These are phyloP conservation scores for Staurois parvus DNA, from an alignment of 2,797 vertebrate species.

Conservation along the genomic window DNA sequence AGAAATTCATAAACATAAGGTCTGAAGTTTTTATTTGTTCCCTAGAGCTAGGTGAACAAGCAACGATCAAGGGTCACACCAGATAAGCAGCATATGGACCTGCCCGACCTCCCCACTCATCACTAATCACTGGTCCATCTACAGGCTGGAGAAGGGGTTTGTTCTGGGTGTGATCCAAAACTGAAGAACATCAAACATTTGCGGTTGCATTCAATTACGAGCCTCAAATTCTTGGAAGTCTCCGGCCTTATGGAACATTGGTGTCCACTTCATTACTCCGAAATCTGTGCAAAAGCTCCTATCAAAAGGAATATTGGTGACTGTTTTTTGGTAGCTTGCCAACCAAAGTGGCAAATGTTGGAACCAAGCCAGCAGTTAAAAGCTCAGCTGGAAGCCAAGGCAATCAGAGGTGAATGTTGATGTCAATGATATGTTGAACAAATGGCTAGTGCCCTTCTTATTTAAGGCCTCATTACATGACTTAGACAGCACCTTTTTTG, in stretches of 20 bases:
- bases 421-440: background rate
- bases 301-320: background rate
- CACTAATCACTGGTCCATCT: background rate
- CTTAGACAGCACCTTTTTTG: background rate
- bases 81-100: background rate
- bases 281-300: background rate
- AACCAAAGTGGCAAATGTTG: constrained; percentile 24
- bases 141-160: background rate
- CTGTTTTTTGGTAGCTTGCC: constrained; percentile 25
- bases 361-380: constrained; percentile 29
- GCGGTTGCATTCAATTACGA: background rate
- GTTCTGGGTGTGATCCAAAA: background rate
- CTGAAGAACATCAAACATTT: constrained; percentile 11
- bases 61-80: background rate
- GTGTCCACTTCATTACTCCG: constrained; percentile 8
- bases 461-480: background rate
- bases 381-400: constrained; percentile 5
- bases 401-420: background rate
- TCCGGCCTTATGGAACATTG: constrained; percentile 24
- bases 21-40: background rate
- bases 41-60: background rate
- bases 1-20: background rate
- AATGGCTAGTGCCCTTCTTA: background rate
- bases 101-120: background rate
- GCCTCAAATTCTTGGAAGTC: constrained; percentile 34